phyloP scores from a whole-genome alignment of 2,888 invertebrate species.

The Acronicta leporina region DNA sequence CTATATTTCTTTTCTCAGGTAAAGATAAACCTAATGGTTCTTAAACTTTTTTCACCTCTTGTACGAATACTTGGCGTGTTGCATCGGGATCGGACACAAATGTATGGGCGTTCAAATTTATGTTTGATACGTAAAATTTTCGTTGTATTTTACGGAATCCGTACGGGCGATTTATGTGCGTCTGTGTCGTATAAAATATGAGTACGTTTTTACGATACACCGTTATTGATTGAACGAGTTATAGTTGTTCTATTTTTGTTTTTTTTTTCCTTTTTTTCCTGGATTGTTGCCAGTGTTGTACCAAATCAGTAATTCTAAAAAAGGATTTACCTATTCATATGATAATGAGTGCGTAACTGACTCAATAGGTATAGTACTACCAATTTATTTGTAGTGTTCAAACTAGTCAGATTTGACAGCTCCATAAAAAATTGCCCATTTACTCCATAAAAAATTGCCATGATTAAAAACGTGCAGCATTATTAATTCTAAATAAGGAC shows the following conservation, averaged over 20 bases:
- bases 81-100: conserved; percentile 48
- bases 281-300: conserved; percentile 33
- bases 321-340: too few relatives aligned
- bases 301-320: conserved; percentile 8
- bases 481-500: not conserved
- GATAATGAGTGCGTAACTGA: too few relatives aligned
- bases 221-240: conserved; percentile 56
- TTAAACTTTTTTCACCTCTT: conserved; percentile 50
- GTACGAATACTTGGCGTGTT: conserved; percentile 58
- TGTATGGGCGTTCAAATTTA: conserved; percentile 56
- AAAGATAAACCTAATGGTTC: conserved; percentile 21
- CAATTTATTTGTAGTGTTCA: not conserved
- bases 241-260: conserved; percentile 40
- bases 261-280: conserved; percentile 23
- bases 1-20: conserved; percentile 35
- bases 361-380: too few relatives aligned
- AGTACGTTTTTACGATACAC: conserved; percentile 62
- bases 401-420: too few relatives aligned
- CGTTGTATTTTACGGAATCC: conserved; percentile 57
- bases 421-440: too few relatives aligned
- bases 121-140: conserved; percentile 58
- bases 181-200: conserved; percentile 59
- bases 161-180: conserved; percentile 61
- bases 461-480: conserved; percentile 1
- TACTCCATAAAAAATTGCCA: too few relatives aligned